Conservation (phyloP, 2,113 vertebrate species). For the Campylorhamphus procurvoides region DNA sequence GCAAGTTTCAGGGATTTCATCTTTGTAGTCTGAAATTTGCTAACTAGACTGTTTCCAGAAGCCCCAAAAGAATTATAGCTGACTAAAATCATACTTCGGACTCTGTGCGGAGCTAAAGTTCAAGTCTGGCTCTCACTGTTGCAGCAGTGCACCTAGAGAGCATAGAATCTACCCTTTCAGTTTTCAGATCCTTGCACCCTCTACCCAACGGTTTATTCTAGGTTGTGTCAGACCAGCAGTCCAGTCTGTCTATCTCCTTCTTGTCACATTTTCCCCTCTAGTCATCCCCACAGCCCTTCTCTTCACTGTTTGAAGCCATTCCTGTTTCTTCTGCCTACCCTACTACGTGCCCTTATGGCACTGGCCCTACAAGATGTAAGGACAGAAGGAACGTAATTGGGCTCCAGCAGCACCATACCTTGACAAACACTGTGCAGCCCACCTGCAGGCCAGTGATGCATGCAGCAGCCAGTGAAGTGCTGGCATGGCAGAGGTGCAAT, state of each 20-base stretch:
- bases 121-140: background rate
- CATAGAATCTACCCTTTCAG: background rate
- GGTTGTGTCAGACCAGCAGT: background rate
- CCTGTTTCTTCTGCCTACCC: background rate
- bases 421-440: background rate
- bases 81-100: background rate
- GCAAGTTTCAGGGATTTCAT: background rate
- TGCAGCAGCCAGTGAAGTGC: rapidly evolving
- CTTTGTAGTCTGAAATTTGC: background rate
- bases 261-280: background rate
- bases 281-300: background rate
- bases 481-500: background rate
- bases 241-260: background rate
- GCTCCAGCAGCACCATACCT: background rate
- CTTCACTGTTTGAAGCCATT: background rate
- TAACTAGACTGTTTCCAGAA: background rate
- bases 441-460: rapidly evolving
- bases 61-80: background rate
- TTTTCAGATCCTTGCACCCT: background rate
- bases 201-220: rapidly evolving
- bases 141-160: background rate
- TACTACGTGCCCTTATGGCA: rapidly evolving
- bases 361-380: background rate
- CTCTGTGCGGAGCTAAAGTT: background rate
- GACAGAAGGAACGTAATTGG: background rate